Percentiles rank a stretch among this genome's conserved stretches.
Conservation (phyloP, 2,888 invertebrate genomes). For the Caenorhabditis zanzibari region DNA sequence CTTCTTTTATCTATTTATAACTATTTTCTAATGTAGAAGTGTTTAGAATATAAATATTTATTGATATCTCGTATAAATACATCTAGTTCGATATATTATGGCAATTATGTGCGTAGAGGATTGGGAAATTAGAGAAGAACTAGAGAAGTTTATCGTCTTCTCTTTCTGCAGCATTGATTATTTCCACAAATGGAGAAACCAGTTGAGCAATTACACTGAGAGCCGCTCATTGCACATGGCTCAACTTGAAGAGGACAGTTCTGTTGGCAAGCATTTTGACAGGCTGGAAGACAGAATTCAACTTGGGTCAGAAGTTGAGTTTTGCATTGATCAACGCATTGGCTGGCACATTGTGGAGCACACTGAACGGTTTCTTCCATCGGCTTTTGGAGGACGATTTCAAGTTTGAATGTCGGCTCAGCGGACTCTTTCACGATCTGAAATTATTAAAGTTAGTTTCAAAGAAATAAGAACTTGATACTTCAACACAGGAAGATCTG, state of each 20-base stretch:
- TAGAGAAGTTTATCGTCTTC: conserved; percentile 56
- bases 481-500: conserved; percentile 61
- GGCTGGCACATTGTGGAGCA: conserved; percentile 66
- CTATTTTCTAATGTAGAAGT: conserved; percentile 1
- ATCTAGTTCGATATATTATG: conserved; percentile 39
- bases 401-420: conserved; percentile 63
- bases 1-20: background rate
- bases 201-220: conserved; percentile 65
- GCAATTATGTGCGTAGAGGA: conserved; percentile 55
- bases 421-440: conserved; percentile 57
- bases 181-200: conserved; percentile 69
- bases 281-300: conserved; percentile 65
- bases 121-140: background rate
- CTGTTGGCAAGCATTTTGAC: conserved; percentile 68
- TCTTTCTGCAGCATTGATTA: conserved; percentile 72
- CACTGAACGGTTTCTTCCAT: conserved; percentile 68
- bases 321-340: conserved; percentile 70
- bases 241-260: conserved; percentile 72
- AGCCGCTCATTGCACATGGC: conserved; percentile 62
- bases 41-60: conserved; percentile 52
- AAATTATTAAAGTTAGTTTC: background rate
- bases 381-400: conserved; percentile 70
- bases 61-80: conserved; percentile 36
- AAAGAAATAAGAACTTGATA: background rate
- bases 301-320: conserved; percentile 61